phyloP scores from a whole-genome alignment of 1,140 invertebrate genomes.

The Ceratina japonica region DNA sequence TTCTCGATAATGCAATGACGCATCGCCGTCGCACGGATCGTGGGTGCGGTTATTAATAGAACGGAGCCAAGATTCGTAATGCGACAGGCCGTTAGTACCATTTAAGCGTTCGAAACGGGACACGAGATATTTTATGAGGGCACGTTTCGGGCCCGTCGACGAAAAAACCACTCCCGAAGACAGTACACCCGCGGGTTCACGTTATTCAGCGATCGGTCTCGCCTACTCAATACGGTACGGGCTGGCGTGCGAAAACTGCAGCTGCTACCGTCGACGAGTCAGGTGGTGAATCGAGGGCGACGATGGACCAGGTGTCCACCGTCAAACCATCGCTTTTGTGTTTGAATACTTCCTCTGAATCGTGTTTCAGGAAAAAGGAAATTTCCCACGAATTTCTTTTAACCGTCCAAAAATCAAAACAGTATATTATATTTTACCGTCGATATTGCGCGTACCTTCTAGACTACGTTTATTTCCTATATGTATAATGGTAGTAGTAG shows the following conservation, averaged over 20 bases:
- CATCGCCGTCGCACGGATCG: background rate
- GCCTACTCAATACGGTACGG: background rate
- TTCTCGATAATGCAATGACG: background rate
- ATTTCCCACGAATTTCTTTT: too few species aligned
- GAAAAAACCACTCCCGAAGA: background rate
- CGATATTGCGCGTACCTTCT: too few species aligned
- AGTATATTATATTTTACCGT: too few species aligned
- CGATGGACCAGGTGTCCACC: background rate
- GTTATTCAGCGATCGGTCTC: background rate
- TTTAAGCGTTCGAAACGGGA: background rate
- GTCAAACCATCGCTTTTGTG: background rate
- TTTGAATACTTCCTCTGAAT: too few species aligned
- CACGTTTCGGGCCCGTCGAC: background rate
- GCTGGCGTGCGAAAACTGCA: background rate
- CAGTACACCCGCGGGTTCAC: background rate
- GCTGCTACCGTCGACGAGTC: background rate
- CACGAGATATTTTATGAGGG: background rate
- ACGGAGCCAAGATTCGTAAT: background rate
- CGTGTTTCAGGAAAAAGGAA: background rate
- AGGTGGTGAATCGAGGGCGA: background rate
- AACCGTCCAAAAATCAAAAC: too few species aligned
- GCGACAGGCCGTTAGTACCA: background rate
- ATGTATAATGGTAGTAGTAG: too few species aligned
- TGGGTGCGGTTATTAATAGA: slow-evolving; percentile 19
- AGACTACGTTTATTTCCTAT: too few species aligned